These are phyloP conservation scores for Takifugu flavidus DNA, from an alignment of 2,113 vertebrate genomes.

Conservation along the genomic window DNA sequence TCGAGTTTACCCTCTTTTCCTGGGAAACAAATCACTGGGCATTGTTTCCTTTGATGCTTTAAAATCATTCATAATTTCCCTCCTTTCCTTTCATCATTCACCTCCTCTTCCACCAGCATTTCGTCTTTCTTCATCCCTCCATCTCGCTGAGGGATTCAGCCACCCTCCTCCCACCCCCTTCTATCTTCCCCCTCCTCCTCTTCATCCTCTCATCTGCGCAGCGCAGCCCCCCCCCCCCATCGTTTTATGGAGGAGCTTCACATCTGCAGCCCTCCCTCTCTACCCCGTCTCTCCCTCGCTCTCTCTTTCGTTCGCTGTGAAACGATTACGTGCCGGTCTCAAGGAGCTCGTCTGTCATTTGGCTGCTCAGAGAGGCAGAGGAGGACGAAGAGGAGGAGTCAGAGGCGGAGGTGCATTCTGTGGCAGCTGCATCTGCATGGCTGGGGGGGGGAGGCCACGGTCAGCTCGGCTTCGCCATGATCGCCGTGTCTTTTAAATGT, in stretches of 20 bases:
- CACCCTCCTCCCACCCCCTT: slow-evolving; percentile 8
- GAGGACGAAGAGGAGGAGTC: slow-evolving; percentile 19
- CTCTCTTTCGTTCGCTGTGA: not conserved
- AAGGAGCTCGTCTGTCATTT: slow-evolving; percentile 38
- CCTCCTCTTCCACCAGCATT: not conserved
- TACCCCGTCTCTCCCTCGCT: slow-evolving; percentile 7
- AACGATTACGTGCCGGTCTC: slow-evolving; percentile 32
- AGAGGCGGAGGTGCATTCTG: slow-evolving; percentile 33
- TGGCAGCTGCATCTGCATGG: slow-evolving; percentile 68
- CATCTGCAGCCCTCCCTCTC: not conserved
- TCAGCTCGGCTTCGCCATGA: slow-evolving; percentile 84
- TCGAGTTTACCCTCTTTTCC: too few relatives aligned
- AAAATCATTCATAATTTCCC: not conserved
- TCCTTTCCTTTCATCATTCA: not conserved
- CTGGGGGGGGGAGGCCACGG: slow-evolving; percentile 60
- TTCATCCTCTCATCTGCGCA: slow-evolving; percentile 55
- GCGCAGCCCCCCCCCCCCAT: slow-evolving; percentile 35
- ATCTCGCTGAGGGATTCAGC: slow-evolving; percentile 24
- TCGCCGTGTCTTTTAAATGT: slow-evolving; percentile 99
- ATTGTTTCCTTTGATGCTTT: not conserved
- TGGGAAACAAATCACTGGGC: not conserved
- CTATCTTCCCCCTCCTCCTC: slow-evolving; percentile 12
- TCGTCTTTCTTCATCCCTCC: slow-evolving; percentile 9
- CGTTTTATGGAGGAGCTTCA: not conserved
- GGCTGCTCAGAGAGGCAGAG: slow-evolving; percentile 12